Evolutionary conservation across 1,140 invertebrate species (phyloP).

Genomic region (Dinoponera quadriceps): DNA sequence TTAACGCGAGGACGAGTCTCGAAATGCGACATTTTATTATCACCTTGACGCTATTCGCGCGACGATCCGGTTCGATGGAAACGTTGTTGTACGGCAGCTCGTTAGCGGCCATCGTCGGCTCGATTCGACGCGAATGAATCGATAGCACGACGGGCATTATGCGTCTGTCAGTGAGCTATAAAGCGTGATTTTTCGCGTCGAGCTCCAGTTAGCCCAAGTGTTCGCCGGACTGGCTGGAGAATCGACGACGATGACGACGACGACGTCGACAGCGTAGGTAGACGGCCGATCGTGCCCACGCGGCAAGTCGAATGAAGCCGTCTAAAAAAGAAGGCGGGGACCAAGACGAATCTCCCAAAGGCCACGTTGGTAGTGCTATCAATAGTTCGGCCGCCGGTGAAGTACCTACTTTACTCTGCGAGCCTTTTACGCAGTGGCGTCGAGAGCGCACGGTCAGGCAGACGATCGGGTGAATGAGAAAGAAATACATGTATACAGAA

Average conservation of each 20-base stretch:
- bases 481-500: neutral
- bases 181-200: constrained; percentile 8
- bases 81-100: constrained; percentile 17
- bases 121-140: constrained; percentile 33
- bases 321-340: constrained; percentile 41
- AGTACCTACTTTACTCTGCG: constrained; percentile 68
- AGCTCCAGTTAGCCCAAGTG: constrained; percentile 16
- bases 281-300: constrained; percentile 3
- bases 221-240: neutral
- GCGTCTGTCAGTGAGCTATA: constrained; percentile 21
- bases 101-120: constrained; percentile 9
- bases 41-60: neutral
- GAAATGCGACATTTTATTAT: constrained; percentile 15
- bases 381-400: constrained; percentile 69
- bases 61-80: neutral
- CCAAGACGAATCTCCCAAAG: constrained; percentile 73
- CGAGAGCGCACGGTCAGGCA: constrained; percentile 55
- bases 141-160: constrained; percentile 26
- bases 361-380: constrained; percentile 73
- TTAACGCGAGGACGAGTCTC: constrained; percentile 18
- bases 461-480: constrained; percentile 37
- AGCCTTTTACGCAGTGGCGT: constrained; percentile 66
- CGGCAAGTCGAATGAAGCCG: constrained; percentile 22
- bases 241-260: neutral
- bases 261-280: neutral